Conservation (phyloP, 2,113 vertebrate genomes). For the Strix uralensis region DNA sequence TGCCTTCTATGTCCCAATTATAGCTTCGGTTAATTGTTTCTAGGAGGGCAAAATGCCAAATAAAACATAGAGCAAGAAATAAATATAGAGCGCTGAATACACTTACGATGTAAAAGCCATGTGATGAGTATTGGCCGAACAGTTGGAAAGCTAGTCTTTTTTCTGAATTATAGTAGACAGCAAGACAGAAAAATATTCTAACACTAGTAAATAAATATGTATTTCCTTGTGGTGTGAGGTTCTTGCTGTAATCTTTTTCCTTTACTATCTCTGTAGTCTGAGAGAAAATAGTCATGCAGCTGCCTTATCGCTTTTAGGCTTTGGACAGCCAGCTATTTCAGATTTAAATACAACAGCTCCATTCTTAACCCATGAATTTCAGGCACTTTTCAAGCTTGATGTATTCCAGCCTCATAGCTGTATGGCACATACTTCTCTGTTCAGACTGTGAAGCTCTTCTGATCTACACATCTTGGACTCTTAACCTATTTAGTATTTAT, state of each 20-base stretch:
- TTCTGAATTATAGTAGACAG: conserved; percentile 27
- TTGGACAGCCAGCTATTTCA: conserved; percentile 27
- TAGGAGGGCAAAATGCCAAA: conserved; percentile 42
- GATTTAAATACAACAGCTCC: conserved; percentile 10
- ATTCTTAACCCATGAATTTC: conserved; percentile 16
- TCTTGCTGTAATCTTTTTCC: conserved; percentile 10
- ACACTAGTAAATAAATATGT: conserved; percentile 46
- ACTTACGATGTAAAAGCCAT: neutral
- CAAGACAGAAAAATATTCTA: conserved; percentile 10
- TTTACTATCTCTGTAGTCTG: conserved; percentile 33
- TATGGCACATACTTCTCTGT: neutral
- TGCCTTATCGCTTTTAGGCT: conserved; percentile 31
- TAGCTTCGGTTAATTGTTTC: conserved; percentile 51
- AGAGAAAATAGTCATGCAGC: neutral
- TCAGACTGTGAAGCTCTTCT: neutral
- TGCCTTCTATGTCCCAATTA: conserved; percentile 46
- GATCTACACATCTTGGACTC: neutral
- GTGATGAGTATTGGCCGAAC: neutral
- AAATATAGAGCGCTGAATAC: neutral
- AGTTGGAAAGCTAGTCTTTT: conserved; percentile 11
- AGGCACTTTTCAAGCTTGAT: neutral
- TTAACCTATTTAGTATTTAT: neutral
- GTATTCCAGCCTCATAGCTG: neutral
- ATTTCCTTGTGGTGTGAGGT: conserved; percentile 28
- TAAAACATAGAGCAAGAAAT: conserved; percentile 50